phyloP scores from a whole-genome alignment of 2,797 vertebrate species.

The Ctenopoma kingsleyae region DNA sequence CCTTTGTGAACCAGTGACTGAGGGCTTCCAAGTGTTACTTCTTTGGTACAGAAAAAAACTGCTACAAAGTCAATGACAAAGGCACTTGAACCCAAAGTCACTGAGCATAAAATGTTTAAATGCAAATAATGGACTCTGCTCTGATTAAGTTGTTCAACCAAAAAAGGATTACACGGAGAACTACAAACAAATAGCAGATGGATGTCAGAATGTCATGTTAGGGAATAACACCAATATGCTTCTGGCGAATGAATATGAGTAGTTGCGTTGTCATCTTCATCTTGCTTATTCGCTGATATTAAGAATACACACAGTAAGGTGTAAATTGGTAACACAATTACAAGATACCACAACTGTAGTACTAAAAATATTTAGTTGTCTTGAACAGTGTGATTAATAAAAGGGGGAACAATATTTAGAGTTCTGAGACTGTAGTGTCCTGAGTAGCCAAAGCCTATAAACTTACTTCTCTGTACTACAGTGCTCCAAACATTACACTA shows the following conservation, averaged over 20 bases:
- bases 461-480: neutral
- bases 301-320: neutral
- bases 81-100: slow-evolving; percentile 70
- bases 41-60: slow-evolving; percentile 49
- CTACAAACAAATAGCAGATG: neutral
- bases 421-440: no score
- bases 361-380: no score
- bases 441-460: neutral
- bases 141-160: slow-evolving; percentile 2
- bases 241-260: neutral
- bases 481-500: slow-evolving; percentile 4
- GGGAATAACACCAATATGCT: neutral
- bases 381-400: no score
- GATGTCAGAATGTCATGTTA: neutral
- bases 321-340: no score
- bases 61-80: slow-evolving; percentile 60
- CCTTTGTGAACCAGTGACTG: slow-evolving; percentile 61
- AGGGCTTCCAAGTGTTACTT: slow-evolving; percentile 55
- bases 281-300: neutral
- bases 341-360: neutral
- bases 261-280: neutral
- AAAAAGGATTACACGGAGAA: slow-evolving; percentile 13
- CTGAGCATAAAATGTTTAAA: slow-evolving; percentile 15
- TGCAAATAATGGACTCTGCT: slow-evolving; percentile 28
- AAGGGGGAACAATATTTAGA: neutral